A percentile compares a stretch with the other conserved stretches of the same genome.
These are phyloP conservation scores for Numenius phaeopus DNA, from an alignment of 2,797 vertebrate species.

Conservation along the genomic window DNA sequence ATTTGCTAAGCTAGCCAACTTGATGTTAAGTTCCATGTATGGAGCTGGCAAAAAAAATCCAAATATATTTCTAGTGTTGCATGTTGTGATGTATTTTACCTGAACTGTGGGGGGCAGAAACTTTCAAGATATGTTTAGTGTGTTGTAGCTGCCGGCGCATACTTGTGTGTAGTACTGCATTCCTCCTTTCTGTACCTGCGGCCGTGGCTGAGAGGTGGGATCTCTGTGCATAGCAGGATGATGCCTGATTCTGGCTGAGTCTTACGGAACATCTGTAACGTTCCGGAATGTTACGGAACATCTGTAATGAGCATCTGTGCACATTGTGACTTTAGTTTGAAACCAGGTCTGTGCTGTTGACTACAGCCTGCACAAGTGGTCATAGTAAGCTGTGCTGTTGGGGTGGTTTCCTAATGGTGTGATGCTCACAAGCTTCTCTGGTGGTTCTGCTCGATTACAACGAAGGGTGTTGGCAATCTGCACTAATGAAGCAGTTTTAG, in stretches of 20 bases:
- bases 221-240: neutral
- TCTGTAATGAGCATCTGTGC: no score
- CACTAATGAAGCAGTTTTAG: neutral
- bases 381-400: neutral
- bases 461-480: neutral
- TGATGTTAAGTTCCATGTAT: no score
- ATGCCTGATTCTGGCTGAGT: neutral
- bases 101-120: neutral
- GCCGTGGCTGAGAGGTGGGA: rapidly evolving
- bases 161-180: rapidly evolving
- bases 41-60: neutral
- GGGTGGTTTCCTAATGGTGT: neutral
- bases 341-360: neutral
- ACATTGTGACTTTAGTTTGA: rapidly evolving
- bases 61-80: neutral
- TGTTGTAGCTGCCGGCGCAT: neutral
- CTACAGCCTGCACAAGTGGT: rapidly evolving
- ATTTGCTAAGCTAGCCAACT: neutral
- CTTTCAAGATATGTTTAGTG: neutral
- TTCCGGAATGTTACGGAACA: no score
- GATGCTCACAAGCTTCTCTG: neutral
- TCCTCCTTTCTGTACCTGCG: neutral
- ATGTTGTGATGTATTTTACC: neutral
- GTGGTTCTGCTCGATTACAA: neutral
- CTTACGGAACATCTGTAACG: no score